Evolutionary conservation across 2,797 vertebrate genomes (phyloP).

Genomic region (Nannoperca obscura): DNA sequence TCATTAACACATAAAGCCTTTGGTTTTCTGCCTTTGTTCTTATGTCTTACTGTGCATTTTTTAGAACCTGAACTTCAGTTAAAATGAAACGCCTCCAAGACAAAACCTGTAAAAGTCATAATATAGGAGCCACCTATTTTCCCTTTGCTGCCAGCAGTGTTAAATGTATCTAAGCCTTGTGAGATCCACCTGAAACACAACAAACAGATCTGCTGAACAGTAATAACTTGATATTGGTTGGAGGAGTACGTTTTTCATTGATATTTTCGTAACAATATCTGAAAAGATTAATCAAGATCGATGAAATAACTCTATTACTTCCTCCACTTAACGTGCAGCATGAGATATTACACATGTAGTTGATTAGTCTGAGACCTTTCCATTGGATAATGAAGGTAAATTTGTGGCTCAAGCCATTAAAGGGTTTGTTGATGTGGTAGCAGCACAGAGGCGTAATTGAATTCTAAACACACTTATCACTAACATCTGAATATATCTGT

Average conservation of each 20-base stretch:
- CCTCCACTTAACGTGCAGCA: constrained; percentile 1
- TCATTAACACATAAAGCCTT: constrained; percentile 43
- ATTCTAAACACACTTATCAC: constrained; percentile 14
- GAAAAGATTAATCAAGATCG: not conserved
- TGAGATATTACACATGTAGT: constrained; percentile 13
- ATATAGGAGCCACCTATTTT: constrained; percentile 18
- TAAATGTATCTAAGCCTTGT: constrained; percentile 34
- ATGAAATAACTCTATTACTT: not conserved
- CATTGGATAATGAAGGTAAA: constrained; percentile 32
- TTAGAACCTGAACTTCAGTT: constrained; percentile 4
- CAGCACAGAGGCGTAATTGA: not conserved
- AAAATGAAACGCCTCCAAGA: constrained; percentile 23
- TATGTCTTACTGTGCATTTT: constrained; percentile 17
- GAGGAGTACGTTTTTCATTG: constrained; percentile 33
- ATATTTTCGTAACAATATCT: constrained; percentile 19
- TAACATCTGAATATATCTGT: constrained; percentile 22
- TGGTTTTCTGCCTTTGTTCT: not conserved
- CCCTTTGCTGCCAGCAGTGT: constrained; percentile 4
- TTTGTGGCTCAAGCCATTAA: constrained; percentile 19
- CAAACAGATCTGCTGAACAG: not conserved
- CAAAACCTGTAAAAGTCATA: constrained; percentile 25
- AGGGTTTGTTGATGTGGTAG: constrained; percentile 1
- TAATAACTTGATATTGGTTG: constrained; percentile 19
- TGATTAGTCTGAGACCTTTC: constrained; percentile 10
- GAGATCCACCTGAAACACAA: constrained; percentile 15